Evolutionary conservation across 2,113 vertebrate genomes (phyloP).

Genomic region (Etheostoma cragini): DNA sequence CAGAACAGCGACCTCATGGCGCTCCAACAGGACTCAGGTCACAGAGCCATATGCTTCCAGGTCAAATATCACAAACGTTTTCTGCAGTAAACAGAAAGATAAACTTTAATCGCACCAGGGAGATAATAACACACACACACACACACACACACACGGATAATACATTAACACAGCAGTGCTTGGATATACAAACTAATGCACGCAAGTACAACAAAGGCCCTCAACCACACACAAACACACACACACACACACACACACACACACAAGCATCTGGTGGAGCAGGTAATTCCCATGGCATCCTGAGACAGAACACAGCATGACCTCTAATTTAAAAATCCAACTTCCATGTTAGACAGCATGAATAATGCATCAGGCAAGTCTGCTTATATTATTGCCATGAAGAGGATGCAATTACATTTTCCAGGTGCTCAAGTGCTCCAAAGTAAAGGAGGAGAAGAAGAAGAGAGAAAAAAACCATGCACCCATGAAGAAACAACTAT

Average conservation of each 20-base stretch:
- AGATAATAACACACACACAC: slow-evolving; percentile 17
- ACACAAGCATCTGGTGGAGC: slow-evolving; percentile 16
- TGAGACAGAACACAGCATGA: slow-evolving; percentile 65
- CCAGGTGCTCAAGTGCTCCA: slow-evolving; percentile 58
- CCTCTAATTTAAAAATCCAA: slow-evolving; percentile 81
- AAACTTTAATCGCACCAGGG: slow-evolving; percentile 40
- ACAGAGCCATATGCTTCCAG: slow-evolving; percentile 40
- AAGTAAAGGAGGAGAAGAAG: slow-evolving; percentile 10
- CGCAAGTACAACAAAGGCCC: not conserved
- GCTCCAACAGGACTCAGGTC: slow-evolving; percentile 32
- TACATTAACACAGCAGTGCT: not conserved
- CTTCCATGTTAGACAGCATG: slow-evolving; percentile 60
- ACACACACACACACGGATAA: not conserved
- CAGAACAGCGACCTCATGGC: not conserved
- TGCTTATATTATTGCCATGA: slow-evolving; percentile 72
- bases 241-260: not conserved
- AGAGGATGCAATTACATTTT: slow-evolving; percentile 77
- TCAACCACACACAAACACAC: not conserved
- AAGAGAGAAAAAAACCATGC: not conserved
- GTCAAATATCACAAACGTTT: slow-evolving; percentile 63
- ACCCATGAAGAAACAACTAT: not conserved
- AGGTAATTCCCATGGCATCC: slow-evolving; percentile 54
- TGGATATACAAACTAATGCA: not conserved
- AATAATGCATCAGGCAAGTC: slow-evolving; percentile 77
- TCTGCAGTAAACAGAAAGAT: slow-evolving; percentile 33